Evolutionary conservation across 2,113 vertebrate genomes (phyloP).

Genomic region (Anoplopoma fimbria): DNA sequence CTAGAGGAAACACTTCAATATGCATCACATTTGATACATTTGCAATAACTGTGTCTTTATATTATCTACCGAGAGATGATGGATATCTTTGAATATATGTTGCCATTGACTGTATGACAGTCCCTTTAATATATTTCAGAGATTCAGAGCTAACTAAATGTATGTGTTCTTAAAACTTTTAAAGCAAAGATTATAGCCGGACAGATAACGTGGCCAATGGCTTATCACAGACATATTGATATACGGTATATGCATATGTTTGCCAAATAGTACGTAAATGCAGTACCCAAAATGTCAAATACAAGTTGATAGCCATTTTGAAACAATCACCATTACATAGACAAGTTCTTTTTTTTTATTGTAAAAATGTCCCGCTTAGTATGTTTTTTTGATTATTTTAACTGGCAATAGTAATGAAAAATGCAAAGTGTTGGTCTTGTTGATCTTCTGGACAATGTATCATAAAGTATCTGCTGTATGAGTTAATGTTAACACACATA

Average conservation of each 20-base stretch:
- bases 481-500: not conserved
- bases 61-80: not conserved
- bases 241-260: not conserved
- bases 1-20: not conserved
- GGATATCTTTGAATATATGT: not conserved
- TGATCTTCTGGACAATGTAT: not conserved
- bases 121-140: not conserved
- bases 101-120: not conserved
- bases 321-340: not conserved
- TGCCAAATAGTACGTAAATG: not conserved
- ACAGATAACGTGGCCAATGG: not conserved
- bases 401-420: not conserved
- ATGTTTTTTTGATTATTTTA: too few relatives aligned
- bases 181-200: accelerated
- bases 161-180: not conserved
- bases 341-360: not conserved
- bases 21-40: not conserved
- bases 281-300: not conserved
- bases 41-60: not conserved
- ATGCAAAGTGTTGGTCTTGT: not conserved
- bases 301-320: not conserved
- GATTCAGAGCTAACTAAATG: not conserved
- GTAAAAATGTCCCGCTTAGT: not conserved
- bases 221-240: not conserved
- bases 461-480: not conserved